phyloP scores from a whole-genome alignment of 2,797 vertebrate species.

The Phoxinus dragarum region DNA sequence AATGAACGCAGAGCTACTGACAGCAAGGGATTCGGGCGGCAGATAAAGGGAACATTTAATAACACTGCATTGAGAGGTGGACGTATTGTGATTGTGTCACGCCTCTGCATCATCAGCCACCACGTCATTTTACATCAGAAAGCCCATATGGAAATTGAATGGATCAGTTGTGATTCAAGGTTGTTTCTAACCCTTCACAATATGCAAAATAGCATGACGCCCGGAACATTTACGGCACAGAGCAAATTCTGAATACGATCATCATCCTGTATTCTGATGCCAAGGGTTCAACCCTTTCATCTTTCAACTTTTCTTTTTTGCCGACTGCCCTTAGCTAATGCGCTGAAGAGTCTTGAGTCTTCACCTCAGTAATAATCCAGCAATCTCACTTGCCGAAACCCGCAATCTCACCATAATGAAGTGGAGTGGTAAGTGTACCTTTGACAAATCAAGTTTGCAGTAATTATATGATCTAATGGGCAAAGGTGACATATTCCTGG shows the following conservation, averaged over 20 bases:
- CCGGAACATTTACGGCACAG: not conserved
- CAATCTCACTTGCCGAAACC: not conserved
- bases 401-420: not conserved
- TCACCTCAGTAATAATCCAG: not conserved
- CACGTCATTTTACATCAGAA: slow-evolving; percentile 1
- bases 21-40: not conserved
- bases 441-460: not conserved
- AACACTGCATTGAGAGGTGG: slow-evolving; percentile 3
- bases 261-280: slow-evolving; percentile 14
- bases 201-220: not conserved
- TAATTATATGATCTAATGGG: not conserved
- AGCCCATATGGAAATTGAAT: not conserved
- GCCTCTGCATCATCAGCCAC: slow-evolving; percentile 24
- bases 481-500: not conserved
- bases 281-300: not conserved
- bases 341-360: not conserved
- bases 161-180: slow-evolving; percentile 23
- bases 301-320: not conserved
- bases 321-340: not conserved
- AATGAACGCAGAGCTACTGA: slow-evolving; percentile 11
- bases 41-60: slow-evolving; percentile 17
- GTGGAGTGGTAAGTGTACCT: not conserved
- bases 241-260: not conserved
- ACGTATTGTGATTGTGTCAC: slow-evolving; percentile 24
- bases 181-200: not conserved